phyloP scores from a whole-genome alignment of 2,888 invertebrate genomes.

The Campoplex nolae region DNA sequence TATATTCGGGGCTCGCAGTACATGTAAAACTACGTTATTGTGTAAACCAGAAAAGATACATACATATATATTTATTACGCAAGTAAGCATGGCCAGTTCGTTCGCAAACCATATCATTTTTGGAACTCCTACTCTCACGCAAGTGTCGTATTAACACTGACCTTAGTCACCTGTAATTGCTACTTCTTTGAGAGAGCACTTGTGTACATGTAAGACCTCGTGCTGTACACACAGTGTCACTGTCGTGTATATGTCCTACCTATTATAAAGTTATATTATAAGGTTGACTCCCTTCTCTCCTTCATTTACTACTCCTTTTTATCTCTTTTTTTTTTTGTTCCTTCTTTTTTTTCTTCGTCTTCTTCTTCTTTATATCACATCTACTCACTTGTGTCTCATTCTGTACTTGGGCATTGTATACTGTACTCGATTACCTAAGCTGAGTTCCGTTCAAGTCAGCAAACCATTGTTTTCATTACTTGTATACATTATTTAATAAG shows the following conservation, averaged over 20 bases:
- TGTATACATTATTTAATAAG: not conserved
- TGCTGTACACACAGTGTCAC: slow-evolving; percentile 51
- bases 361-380: slow-evolving; percentile 36
- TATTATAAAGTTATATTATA: slow-evolving; percentile 65
- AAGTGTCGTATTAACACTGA: slow-evolving; percentile 84
- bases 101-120: slow-evolving; percentile 83
- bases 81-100: slow-evolving; percentile 64
- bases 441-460: not conserved
- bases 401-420: slow-evolving; percentile 9
- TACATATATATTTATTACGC: slow-evolving; percentile 61
- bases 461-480: not conserved
- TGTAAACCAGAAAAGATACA: slow-evolving; percentile 15
- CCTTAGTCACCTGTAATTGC: slow-evolving; percentile 84
- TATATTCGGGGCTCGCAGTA: slow-evolving; percentile 7
- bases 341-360: not conserved
- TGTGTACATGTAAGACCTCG: slow-evolving; percentile 52
- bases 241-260: slow-evolving; percentile 72
- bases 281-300: slow-evolving; percentile 45
- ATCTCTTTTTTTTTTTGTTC: slow-evolving; percentile 38
- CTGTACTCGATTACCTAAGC: slow-evolving; percentile 58
- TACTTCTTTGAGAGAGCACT: slow-evolving; percentile 71
- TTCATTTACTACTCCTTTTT: slow-evolving; percentile 60
- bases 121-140: slow-evolving; percentile 83
- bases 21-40: slow-evolving; percentile 45
- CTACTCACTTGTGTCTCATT: slow-evolving; percentile 51